Conservation (phyloP, 2,888 invertebrate species). For the Synergus gifuensis region DNA sequence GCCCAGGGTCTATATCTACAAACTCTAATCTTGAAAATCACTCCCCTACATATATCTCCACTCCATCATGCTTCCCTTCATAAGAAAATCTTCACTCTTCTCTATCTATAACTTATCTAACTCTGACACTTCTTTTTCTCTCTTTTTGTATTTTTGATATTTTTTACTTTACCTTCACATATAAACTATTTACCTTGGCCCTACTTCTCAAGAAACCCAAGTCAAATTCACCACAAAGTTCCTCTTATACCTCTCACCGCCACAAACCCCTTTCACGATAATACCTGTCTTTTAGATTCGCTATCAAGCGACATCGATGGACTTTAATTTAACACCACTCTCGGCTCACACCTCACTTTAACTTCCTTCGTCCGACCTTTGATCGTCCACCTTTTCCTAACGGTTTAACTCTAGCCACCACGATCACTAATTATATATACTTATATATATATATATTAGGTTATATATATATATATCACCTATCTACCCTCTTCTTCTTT, state of each 20-base stretch:
- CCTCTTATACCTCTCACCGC: neutral
- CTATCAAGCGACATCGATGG: slow-evolving; percentile 47
- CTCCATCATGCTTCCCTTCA: neutral
- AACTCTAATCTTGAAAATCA: slow-evolving; percentile 12
- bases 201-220: slow-evolving; percentile 1
- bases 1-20: slow-evolving; percentile 12
- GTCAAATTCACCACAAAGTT: neutral
- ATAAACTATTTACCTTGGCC: neutral
- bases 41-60: slow-evolving; percentile 23
- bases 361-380: neutral
- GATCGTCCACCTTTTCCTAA: neutral
- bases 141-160: neutral
- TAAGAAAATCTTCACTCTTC: neutral
- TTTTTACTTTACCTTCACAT: neutral
- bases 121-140: neutral
- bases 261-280: slow-evolving; percentile 12
- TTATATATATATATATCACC: too few relatives aligned
- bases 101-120: neutral
- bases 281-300: slow-evolving; percentile 42
- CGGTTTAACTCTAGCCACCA: neutral
- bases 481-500: neutral
- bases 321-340: slow-evolving; percentile 48
- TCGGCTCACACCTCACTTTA: neutral
- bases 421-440: neutral
- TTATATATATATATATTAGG: too few relatives aligned